phyloP scores from a whole-genome alignment of 2,888 invertebrate species.

The Amphipoea oculea region DNA sequence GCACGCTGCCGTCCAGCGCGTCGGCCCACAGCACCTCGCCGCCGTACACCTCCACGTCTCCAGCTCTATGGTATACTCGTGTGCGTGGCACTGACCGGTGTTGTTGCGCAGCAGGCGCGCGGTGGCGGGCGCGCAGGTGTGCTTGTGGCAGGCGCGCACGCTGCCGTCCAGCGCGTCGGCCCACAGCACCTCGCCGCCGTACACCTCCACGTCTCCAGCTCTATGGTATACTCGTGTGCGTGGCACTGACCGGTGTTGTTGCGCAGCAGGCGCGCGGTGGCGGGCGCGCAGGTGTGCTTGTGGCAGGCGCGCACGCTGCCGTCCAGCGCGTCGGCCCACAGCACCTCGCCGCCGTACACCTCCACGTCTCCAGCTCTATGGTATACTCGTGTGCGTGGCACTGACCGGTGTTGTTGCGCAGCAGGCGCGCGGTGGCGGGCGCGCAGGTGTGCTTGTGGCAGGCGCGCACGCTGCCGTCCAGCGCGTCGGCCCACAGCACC shows the following conservation, averaged over 20 bases:
- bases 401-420: slow-evolving; percentile 91
- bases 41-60: slow-evolving; percentile 91
- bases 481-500: slow-evolving; percentile 93
- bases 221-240: no score
- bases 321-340: slow-evolving; percentile 93
- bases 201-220: slow-evolving; percentile 88
- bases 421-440: slow-evolving; percentile 68
- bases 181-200: slow-evolving; percentile 92
- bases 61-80: no score
- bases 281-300: slow-evolving; percentile 88
- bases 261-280: slow-evolving; percentile 80
- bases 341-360: slow-evolving; percentile 91
- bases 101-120: slow-evolving; percentile 88
- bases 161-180: slow-evolving; percentile 92
- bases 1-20: slow-evolving; percentile 91
- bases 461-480: slow-evolving; percentile 91
- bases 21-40: slow-evolving; percentile 93
- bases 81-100: slow-evolving; percentile 82
- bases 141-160: slow-evolving; percentile 92
- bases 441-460: slow-evolving; percentile 91
- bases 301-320: slow-evolving; percentile 91
- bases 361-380: slow-evolving; percentile 86
- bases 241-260: slow-evolving; percentile 89
- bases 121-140: slow-evolving; percentile 80
- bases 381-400: not conserved